These are phyloP conservation scores for Liposcelis brunnea DNA, from an alignment of 2,888 invertebrate species.

Conservation along the genomic window DNA sequence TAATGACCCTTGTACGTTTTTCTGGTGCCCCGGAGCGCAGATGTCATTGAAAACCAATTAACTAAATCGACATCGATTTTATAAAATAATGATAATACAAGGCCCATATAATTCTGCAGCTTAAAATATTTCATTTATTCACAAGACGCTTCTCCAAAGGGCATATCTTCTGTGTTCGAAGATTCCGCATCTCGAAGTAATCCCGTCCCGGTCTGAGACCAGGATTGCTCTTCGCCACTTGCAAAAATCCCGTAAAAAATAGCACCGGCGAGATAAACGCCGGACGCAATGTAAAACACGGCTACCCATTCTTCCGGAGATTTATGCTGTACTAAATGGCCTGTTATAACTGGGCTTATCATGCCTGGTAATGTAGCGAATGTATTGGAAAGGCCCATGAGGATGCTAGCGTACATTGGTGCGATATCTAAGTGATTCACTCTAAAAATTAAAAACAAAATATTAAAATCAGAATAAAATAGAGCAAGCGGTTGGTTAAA, in stretches of 20 bases:
- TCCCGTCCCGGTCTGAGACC: constrained; percentile 37
- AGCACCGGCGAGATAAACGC: constrained; percentile 68
- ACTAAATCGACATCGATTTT: not conserved
- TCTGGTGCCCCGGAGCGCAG: too few relatives aligned
- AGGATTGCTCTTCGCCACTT: constrained; percentile 66
- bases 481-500: not conserved
- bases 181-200: not conserved
- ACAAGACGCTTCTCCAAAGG: constrained; percentile 4
- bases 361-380: constrained; percentile 83
- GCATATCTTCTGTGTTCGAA: constrained; percentile 3
- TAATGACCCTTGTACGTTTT: too few relatives aligned
- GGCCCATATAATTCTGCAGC: not conserved
- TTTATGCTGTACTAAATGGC: constrained; percentile 57
- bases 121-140: not conserved
- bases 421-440: constrained; percentile 76
- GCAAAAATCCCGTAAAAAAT: constrained; percentile 64
- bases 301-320: constrained; percentile 62
- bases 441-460: constrained; percentile 21
- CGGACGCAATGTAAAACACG: constrained; percentile 72
- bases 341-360: constrained; percentile 69
- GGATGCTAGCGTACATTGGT: constrained; percentile 74
- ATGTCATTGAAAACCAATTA: too few relatives aligned
- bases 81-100: not conserved
- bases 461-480: not conserved
- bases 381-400: constrained; percentile 86